Evolutionary conservation across 2,113 vertebrate genomes (phyloP), one percentile per base, ranked within the genome.

Genomic region (Erythrolamprus reginae): DNA sequence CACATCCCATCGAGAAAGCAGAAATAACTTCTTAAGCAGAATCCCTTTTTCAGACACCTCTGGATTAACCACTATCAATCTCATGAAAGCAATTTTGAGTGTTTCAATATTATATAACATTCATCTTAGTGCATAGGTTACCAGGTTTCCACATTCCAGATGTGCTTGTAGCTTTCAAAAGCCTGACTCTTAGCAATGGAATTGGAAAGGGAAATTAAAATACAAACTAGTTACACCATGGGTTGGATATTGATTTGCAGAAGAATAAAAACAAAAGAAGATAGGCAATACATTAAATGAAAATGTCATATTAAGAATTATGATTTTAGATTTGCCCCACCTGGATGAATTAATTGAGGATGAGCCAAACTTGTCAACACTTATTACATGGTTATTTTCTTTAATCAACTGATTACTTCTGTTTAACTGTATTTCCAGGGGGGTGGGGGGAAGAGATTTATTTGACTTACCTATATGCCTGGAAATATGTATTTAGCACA

Each of bases 401-500:
- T 23, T 89, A 85, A 90, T 92, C 55, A 95, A 94, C 53, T 58
- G 61, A 88, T n/a, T 26, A 88, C 47, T 61, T 91, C 77, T 84
- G 84, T 84, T 96, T 96, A 95, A 38, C 89, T 90, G 15, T 92
- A 94, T 93, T 93, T 95, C 92, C 91, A 92, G 89, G 91, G 23
- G 2, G 33, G 89, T 91, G 23, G 2, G 33, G 93, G 88, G 26
- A 10, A 90, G 95, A 94, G 90, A 92, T 94, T 95, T 96, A 96
- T 96, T 94, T 95, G 92, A 96, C 96, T 96, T 97, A 98, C 97
- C 97, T 98, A 97, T 96, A 95, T 93, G 92, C 92, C 95, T 96
- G 97, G 95, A 97, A 96, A 97, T 97, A 97, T 97, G 95, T 97
- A 96, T 97, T 97, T 96, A 97, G 96, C 95, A 95, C 96, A 97